Evolutionary conservation across 2,113 vertebrate genomes (phyloP).

Genomic region (Gulo gulo): DNA sequence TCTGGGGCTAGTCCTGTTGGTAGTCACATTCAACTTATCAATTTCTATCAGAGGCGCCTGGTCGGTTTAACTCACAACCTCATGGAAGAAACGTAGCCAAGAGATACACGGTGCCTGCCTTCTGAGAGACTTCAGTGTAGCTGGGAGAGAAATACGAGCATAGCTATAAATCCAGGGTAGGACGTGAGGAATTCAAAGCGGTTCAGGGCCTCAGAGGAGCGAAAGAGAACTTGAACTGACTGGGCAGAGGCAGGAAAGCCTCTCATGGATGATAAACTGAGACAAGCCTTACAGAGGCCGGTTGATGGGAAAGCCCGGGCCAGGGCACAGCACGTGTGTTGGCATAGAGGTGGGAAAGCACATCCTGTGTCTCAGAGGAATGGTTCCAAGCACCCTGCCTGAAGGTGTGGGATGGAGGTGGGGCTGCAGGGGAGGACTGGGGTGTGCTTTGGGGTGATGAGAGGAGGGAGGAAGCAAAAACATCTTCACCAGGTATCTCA

Average conservation of each 20-base stretch:
- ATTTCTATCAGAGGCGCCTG: neutral
- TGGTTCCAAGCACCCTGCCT: no score
- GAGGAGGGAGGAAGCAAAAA: neutral
- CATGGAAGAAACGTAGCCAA: neutral
- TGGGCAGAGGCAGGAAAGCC: neutral
- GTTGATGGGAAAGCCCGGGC: neutral
- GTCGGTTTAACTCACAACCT: neutral
- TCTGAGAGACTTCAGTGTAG: neutral
- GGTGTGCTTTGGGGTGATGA: rapidly evolving
- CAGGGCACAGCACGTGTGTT: rapidly evolving
- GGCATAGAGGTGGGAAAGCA: rapidly evolving
- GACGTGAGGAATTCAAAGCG: rapidly evolving
- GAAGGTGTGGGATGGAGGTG: neutral
- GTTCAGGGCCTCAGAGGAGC: neutral
- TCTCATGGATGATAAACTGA: neutral
- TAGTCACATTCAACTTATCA: neutral
- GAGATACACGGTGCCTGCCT: neutral
- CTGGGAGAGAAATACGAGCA: neutral
- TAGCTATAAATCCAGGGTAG: neutral
- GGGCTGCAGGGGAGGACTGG: neutral
- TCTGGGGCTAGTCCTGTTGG: neutral
- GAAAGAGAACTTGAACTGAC: neutral
- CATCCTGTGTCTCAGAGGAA: rapidly evolving
- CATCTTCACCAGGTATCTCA: rapidly evolving
- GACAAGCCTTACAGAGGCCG: no score